Base-by-base conservation (phyloP, 1,140 invertebrate species). In the Drepana arcuata region DNA sequence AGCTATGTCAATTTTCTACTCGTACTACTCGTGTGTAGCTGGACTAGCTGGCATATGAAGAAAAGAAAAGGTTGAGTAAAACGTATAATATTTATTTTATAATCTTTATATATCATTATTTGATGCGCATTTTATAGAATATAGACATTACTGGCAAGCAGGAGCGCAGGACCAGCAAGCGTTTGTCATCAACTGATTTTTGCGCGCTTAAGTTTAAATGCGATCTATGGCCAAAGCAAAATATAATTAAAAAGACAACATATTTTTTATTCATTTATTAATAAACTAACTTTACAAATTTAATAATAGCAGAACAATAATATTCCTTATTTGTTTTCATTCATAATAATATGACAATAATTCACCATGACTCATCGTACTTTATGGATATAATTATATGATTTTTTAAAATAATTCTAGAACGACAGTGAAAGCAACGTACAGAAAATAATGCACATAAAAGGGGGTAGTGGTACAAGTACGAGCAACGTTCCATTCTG, bases 211-310 rank as follows among this genome's bases (percentile, higher is more conserved):
- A 10, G 16, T 1, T 31, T 14, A 6, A 4, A 10, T 14, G n/a
- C n/a, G n/a, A n/a, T n/a, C n/a, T n/a, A n/a, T n/a, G n/a, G n/a
- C n/a, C n/a, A n/a, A n/a, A n/a, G n/a, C n/a, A n/a, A n/a, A n/a
- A n/a, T n/a, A n/a, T n/a, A 33, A 56, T 48, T 56, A 51, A 74
- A 67, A 78, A 60, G 62, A 65, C 38, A 48, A 58, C 64, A 47
- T 44, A 62, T 67, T 66, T 72, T 80, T 81, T 74, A 74, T 72
- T 77, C 67, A 74, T 81, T 81, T 81, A 81, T 81, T 78, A 81
- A 81, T 81, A 81, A 81, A 81, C 77, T 81, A 81, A 81, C 73
- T 81, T 81, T 81, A 81, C 77, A 81, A 81, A 81, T 81, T 78
- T 81, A 81, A 81, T 81, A 81, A 81, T 81, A 81, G 77, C 77